Percentiles rank a stretch among this genome's conserved stretches.
phyloP scores from a whole-genome alignment of 2,888 invertebrate genomes.

The Panzeria rudis region DNA sequence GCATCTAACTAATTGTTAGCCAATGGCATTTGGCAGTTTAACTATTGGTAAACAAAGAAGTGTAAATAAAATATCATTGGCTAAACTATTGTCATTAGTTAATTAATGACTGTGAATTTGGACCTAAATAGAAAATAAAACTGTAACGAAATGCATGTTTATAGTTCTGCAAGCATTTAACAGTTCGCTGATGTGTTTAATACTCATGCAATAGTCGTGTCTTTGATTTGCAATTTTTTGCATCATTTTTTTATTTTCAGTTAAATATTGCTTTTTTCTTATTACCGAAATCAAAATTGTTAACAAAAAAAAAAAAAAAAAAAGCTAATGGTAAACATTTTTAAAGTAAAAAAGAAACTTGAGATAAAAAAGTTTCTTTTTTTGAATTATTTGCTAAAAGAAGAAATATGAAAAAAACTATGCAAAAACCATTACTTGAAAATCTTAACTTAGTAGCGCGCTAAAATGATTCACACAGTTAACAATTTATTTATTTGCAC shows the following conservation, averaged over 20 bases:
- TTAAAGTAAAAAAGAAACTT: neutral
- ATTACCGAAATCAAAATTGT: conserved; percentile 39
- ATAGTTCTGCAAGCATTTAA: conserved; percentile 42
- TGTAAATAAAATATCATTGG: too few species aligned
- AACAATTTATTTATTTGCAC: conserved; percentile 15
- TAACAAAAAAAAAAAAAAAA: neutral
- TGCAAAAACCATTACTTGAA: conserved; percentile 14
- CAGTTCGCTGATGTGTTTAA: conserved; percentile 26
- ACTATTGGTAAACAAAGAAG: too few species aligned
- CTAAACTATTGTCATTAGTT: too few species aligned
- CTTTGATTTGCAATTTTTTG: conserved; percentile 12
- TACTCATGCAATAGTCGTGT: conserved; percentile 64
- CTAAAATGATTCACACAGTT: conserved; percentile 47
- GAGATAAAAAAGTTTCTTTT: conserved; percentile 11
- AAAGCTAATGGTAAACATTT: conserved; percentile 18
- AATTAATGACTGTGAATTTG: too few species aligned
- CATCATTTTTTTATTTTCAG: neutral
- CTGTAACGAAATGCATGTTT: conserved; percentile 64
- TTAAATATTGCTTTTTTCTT: conserved; percentile 44
- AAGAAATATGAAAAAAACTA: conserved; percentile 4
- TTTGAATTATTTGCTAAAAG: neutral
- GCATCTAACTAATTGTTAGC: too few species aligned
- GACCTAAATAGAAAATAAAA: conserved; percentile 60
- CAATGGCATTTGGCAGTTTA: too few species aligned
- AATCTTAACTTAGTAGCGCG: neutral